Conservation (phyloP, 1,140 invertebrate genomes). For the Heterodera carotae region DNA sequence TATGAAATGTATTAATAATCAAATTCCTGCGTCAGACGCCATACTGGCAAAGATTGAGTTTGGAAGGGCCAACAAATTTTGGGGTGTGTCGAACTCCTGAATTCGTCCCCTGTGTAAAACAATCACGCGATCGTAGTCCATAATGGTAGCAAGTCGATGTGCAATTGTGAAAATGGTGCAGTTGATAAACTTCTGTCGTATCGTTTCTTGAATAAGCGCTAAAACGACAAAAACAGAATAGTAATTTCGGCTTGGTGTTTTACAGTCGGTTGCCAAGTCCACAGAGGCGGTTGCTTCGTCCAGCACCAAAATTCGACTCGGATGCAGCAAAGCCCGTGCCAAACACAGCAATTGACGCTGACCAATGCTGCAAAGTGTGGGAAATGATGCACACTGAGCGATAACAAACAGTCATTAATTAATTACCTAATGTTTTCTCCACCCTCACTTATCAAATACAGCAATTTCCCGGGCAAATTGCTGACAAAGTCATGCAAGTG, state of each 20-base stretch:
- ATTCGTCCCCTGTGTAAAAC: conserved; percentile 61
- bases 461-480: conserved; percentile 58
- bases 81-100: conserved; percentile 67
- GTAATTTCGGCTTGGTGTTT: no score
- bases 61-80: conserved; percentile 31
- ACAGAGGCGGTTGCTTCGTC: conserved; percentile 70
- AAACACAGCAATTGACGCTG: conserved; percentile 78
- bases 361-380: conserved; percentile 68
- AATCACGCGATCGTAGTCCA: conserved; percentile 62
- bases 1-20: background rate
- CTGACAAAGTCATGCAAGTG: conserved; percentile 67
- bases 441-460: conserved; percentile 66
- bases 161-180: conserved; percentile 69
- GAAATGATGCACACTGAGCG: background rate
- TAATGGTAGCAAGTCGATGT: conserved; percentile 68
- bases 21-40: conserved; percentile 21
- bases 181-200: conserved; percentile 66
- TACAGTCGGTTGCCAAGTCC: conserved; percentile 19
- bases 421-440: conserved; percentile 68
- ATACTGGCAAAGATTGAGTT: conserved; percentile 15
- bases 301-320: conserved; percentile 74
- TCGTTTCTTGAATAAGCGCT: conserved; percentile 66
- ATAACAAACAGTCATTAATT: background rate
- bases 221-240: background rate
- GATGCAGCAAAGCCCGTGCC: conserved; percentile 73